Conservation (phyloP, 2,797 vertebrate species). For the Meda fulgida region DNA sequence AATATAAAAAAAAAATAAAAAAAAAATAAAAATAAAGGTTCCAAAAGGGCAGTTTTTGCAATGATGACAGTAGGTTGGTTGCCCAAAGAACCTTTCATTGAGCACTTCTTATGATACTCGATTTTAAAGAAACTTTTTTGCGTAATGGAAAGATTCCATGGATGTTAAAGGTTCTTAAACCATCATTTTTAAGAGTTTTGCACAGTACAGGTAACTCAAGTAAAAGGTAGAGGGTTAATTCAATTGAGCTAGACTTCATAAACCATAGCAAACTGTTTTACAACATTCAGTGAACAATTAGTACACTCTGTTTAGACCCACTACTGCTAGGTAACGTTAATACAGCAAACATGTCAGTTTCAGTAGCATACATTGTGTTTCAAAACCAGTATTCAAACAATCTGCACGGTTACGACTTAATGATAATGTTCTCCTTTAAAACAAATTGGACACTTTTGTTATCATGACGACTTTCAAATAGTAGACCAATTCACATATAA, state of each 20-base stretch:
- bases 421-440: background rate
- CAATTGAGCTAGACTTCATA: background rate
- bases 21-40: background rate
- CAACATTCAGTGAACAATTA: background rate
- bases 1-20: too few species aligned
- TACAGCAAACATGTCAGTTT: constrained; percentile 4
- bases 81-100: background rate
- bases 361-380: background rate
- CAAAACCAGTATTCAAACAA: background rate
- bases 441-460: background rate
- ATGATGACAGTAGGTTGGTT: background rate
- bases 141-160: background rate
- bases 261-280: background rate
- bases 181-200: background rate
- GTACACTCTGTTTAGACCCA: background rate
- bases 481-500: background rate
- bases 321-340: background rate
- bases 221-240: background rate
- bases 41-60: background rate
- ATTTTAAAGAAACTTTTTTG: background rate
- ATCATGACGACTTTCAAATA: background rate
- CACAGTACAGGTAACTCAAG: background rate
- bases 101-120: background rate
- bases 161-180: background rate
- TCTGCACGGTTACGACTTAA: background rate